Percentiles rank a stretch among this genome's conserved stretches.
Evolutionary conservation across 2,888 invertebrate species (phyloP).

Genomic region (Ennomos erosarius): DNA sequence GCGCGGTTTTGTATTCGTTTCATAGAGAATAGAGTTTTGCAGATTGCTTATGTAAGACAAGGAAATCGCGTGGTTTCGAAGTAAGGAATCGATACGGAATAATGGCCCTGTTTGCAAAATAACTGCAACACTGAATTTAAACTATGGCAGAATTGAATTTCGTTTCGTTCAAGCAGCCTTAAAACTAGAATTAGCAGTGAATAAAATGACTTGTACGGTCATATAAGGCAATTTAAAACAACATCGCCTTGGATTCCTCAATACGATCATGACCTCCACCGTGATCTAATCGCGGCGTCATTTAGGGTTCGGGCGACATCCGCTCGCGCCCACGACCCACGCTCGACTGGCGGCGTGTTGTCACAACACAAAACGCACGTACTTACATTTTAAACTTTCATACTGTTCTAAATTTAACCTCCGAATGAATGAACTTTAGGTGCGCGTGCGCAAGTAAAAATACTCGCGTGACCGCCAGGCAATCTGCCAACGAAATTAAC

Average conservation of each 20-base stretch:
- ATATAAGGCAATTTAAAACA: slow-evolving; percentile 10
- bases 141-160: too few relatives aligned
- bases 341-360: slow-evolving; percentile 44
- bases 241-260: slow-evolving; percentile 16
- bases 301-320: slow-evolving; percentile 42
- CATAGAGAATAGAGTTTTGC: too few relatives aligned
- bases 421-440: slow-evolving; percentile 77
- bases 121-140: too few relatives aligned
- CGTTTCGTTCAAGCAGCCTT: too few relatives aligned
- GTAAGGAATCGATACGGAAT: too few relatives aligned
- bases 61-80: too few relatives aligned
- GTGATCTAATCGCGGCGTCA: slow-evolving; percentile 37
- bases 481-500: slow-evolving; percentile 44
- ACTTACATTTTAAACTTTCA: neutral
- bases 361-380: slow-evolving; percentile 44
- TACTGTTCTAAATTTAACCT: slow-evolving; percentile 62
- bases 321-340: slow-evolving; percentile 52
- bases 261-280: slow-evolving; percentile 28
- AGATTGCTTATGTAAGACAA: too few relatives aligned
- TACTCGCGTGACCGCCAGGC: slow-evolving; percentile 62
- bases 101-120: too few relatives aligned
- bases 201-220: neutral
- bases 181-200: too few relatives aligned
- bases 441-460: slow-evolving; percentile 69
- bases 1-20: too few relatives aligned